Evolutionary conservation across 2,113 vertebrate genomes (phyloP).

Genomic region (Piaya cayana): DNA sequence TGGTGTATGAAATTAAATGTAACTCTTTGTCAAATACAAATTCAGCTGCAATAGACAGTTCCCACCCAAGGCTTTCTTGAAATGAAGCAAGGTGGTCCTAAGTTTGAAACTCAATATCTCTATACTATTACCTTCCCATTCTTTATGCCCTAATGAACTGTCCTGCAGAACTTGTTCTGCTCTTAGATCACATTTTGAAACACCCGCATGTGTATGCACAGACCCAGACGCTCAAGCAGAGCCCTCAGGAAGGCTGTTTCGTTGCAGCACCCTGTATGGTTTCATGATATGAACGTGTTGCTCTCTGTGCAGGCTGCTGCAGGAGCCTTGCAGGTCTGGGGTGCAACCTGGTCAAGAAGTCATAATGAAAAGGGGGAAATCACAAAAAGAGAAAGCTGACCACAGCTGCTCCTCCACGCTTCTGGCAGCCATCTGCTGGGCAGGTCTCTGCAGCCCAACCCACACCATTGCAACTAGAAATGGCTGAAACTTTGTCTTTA

Average conservation of each 20-base stretch:
- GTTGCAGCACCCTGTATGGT: neutral
- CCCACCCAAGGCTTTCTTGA: neutral
- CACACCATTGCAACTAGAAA: neutral
- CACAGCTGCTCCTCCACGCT: neutral
- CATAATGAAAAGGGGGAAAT: conserved; percentile 38
- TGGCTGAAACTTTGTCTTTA: neutral
- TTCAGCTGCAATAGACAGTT: neutral
- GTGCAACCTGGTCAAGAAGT: conserved; percentile 6
- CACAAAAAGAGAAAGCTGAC: conserved; percentile 59
- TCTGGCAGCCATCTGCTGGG: neutral
- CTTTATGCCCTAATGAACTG: neutral
- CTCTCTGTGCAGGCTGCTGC: neutral
- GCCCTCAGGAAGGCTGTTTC: neutral
- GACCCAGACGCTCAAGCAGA: neutral
- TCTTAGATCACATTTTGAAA: neutral
- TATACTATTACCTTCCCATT: neutral
- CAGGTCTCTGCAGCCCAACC: neutral
- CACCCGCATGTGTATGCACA: neutral
- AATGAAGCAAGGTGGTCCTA: neutral
- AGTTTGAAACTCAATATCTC: neutral
- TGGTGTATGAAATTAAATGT: neutral
- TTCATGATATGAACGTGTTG: neutral
- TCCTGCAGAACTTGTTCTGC: neutral
- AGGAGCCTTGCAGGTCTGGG: neutral
- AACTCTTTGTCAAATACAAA: conserved; percentile 5